Percentiles rank a stretch among this genome's conserved stretches.
Evolutionary conservation across 2,888 invertebrate genomes (phyloP).

Genomic region (Rhagonycha lutea): DNA sequence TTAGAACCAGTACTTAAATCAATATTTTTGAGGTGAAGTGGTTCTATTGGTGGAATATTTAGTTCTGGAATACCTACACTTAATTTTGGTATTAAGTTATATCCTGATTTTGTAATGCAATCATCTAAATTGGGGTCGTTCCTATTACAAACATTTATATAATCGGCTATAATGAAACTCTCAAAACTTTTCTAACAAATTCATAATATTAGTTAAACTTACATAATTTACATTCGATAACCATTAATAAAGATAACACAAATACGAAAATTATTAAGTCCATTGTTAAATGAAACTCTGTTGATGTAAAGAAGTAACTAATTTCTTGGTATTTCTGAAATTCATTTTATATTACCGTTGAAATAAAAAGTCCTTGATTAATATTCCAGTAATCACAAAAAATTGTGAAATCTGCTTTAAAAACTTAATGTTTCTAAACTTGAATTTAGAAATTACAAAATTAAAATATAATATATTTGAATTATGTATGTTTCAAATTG

Average conservation of each 20-base stretch:
- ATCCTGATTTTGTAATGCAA: slow-evolving; percentile 10
- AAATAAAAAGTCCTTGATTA: no score
- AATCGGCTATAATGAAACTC: slow-evolving; percentile 14
- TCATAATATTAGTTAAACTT: neutral
- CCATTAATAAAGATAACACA: neutral
- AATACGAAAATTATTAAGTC: neutral
- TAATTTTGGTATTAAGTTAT: neutral
- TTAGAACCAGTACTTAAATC: slow-evolving; percentile 59
- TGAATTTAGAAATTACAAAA: no score
- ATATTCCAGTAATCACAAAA: no score
- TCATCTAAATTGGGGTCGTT: neutral
- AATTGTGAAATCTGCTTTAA: no score
- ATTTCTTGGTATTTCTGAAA: no score
- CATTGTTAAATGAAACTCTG: no score
- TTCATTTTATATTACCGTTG: no score
- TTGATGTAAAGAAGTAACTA: no score
- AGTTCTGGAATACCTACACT: slow-evolving; percentile 8
- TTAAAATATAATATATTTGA: no score
- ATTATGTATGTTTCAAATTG: no score
- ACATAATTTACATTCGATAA: neutral
- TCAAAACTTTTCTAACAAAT: no score
- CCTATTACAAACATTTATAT: neutral
- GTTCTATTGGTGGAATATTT: slow-evolving; percentile 5
- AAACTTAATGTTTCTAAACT: no score
- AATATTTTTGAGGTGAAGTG: slow-evolving; percentile 58